These are phyloP conservation scores for Apodemus speciosus DNA, from an alignment of 2,113 vertebrate genomes.

Conservation along the genomic window DNA sequence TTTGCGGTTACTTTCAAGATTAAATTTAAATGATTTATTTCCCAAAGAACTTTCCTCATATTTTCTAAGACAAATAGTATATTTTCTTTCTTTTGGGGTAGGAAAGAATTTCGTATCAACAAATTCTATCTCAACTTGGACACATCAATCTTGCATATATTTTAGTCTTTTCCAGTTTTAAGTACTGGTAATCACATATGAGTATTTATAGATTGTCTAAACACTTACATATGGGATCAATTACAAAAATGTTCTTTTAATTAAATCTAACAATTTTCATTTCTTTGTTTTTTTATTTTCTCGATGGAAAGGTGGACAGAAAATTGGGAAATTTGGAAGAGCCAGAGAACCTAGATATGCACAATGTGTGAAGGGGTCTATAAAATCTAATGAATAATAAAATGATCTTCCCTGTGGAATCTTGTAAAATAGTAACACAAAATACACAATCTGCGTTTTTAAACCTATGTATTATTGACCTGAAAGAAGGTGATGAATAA, in stretches of 20 bases:
- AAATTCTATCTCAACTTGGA: background rate
- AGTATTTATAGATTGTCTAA: background rate
- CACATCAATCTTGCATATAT: background rate
- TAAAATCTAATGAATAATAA: slow-evolving; percentile 8
- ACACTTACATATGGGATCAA: background rate
- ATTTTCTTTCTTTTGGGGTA: background rate
- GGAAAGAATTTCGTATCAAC: background rate
- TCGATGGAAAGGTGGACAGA: background rate
- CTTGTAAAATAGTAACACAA: slow-evolving; percentile 24
- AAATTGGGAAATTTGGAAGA: background rate
- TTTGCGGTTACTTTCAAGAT: background rate
- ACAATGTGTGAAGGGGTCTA: background rate
- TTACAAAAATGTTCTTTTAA: background rate
- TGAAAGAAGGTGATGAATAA: slow-evolving; percentile 40
- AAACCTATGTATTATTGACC: slow-evolving; percentile 28
- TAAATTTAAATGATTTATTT: background rate
- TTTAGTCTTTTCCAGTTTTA: background rate
- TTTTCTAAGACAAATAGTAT: background rate
- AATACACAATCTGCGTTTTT: background rate
- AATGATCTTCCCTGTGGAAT: slow-evolving; percentile 1
- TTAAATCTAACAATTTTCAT: background rate
- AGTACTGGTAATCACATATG: background rate
- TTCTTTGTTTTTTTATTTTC: slow-evolving; percentile 10
- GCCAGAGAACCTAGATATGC: background rate
- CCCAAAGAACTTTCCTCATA: background rate